Conservation (phyloP, 2,888 invertebrate genomes). For the Leptopilina myrica region DNA sequence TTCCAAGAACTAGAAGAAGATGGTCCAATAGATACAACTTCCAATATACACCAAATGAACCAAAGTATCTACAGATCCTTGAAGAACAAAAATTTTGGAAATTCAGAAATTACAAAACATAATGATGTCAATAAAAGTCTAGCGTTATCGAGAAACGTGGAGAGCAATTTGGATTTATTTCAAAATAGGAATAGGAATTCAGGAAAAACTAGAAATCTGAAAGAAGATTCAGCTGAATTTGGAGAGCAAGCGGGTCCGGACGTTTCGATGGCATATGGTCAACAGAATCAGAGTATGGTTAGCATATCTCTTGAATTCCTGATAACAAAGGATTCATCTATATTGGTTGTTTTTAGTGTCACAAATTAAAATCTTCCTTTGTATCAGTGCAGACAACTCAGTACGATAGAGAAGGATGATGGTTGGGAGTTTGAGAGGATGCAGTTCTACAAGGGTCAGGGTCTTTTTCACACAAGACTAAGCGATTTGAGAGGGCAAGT, state of each 20-base stretch:
- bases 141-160: no score
- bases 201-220: neutral
- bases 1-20: no score
- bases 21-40: no score
- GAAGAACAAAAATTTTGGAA: no score
- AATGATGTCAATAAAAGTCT: no score
- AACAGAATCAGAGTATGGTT: neutral
- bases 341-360: neutral
- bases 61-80: no score
- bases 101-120: neutral
- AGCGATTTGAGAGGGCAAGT: neutral
- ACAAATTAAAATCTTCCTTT: conserved; percentile 25
- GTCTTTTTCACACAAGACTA: conserved; percentile 9
- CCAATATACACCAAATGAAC: no score
- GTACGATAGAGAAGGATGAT: conserved; percentile 21
- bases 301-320: conserved; percentile 8
- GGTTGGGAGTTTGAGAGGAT: neutral
- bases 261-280: neutral
- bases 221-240: neutral
- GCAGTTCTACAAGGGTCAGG: conserved; percentile 8
- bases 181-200: neutral
- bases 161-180: no score
- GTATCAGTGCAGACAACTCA: conserved; percentile 33
- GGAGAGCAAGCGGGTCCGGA: neutral
- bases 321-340: conserved; percentile 21